phyloP scores from a whole-genome alignment of 2,797 vertebrate genomes.

The Borostomias antarcticus region DNA sequence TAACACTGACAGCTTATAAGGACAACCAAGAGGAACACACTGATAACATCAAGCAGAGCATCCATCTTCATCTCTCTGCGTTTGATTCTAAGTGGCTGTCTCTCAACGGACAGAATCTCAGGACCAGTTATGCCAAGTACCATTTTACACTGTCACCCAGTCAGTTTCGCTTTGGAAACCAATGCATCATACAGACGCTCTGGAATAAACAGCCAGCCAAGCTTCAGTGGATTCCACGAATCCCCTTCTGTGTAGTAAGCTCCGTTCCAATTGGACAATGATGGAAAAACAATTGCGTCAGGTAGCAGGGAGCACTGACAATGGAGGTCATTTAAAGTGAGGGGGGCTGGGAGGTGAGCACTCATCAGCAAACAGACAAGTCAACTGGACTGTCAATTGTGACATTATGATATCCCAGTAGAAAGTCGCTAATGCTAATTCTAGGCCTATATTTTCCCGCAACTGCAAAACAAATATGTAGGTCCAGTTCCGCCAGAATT shows the following conservation, averaged over 20 bases:
- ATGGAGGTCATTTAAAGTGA: neutral
- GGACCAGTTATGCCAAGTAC: constrained; percentile 17
- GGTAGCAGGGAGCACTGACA: neutral
- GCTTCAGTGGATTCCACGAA: constrained; percentile 1
- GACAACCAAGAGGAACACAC: constrained; percentile 1
- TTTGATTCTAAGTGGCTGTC: constrained; percentile 25
- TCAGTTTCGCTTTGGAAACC: constrained; percentile 45
- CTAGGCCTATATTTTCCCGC: too few species aligned
- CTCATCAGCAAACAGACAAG: too few species aligned
- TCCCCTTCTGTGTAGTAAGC: constrained; percentile 12
- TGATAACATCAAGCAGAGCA: constrained; percentile 28
- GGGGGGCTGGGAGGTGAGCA: neutral
- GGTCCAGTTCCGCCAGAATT: neutral
- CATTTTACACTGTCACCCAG: constrained; percentile 37
- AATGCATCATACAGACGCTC: constrained; percentile 47
- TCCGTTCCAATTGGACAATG: neutral
- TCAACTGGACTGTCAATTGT: too few species aligned
- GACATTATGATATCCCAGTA: too few species aligned
- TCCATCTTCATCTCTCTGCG: constrained; percentile 45
- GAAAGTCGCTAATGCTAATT: too few species aligned
- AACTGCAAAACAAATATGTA: neutral
- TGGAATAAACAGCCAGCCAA: constrained; percentile 22
- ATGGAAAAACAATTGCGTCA: neutral
- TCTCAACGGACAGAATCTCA: constrained; percentile 28
- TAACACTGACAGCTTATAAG: constrained; percentile 4